Base-by-base conservation (phyloP, 2,113 vertebrate species). In the Xerus inauris region DNA sequence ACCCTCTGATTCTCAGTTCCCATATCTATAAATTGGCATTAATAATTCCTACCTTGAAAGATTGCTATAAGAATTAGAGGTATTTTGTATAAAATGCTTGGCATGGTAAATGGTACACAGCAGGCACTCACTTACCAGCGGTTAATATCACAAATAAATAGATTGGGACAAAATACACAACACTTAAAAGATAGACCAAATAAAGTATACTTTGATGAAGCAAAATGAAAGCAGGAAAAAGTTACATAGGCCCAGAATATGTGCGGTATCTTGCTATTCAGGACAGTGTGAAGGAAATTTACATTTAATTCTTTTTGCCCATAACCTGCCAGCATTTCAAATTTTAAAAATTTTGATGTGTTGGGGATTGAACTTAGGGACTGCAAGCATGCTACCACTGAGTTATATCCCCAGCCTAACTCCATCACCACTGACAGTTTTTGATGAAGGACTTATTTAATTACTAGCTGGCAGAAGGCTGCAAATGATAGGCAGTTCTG, bases 121-220 rank as follows among this genome's bases (percentile, higher is more conserved):
- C 65, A 49, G 71, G 54, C 38, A 69, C 59, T 92, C 64, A 13
- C 0, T 90, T 51, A 49, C 30, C 79, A 45, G 16, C 62, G 51
- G 79, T 69, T 91, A 69, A 77, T 62, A 77, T 19, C 90, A 88
- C 59, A 79, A 62, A 83, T 32, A 87, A 91, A 95, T 38, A 32
- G 51, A 64, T 85, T 59, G 10, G 35, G 51, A 64, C 73, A 64
- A 84, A 89, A 82, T 40, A 64, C 11, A 64, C 6, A 12, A n/a
- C 54, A 40, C 32, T 73, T 42, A 35, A 86, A 45, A 92, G 57
- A 45, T 30, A 69, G 35, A 2, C 24, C n/a, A 91, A 79, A 3
- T 26, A 6, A 82, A 83, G 38, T 54, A 57, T 54, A 91, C 12
- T 11, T 73, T 38, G 82, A 30, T 30, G 42, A 42, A 88, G 26